A percentile compares a stretch with the other conserved stretches of the same genome.
These are phyloP conservation scores for Morpho helenor DNA, from an alignment of 2,888 invertebrate genomes.

Conservation along the genomic window DNA sequence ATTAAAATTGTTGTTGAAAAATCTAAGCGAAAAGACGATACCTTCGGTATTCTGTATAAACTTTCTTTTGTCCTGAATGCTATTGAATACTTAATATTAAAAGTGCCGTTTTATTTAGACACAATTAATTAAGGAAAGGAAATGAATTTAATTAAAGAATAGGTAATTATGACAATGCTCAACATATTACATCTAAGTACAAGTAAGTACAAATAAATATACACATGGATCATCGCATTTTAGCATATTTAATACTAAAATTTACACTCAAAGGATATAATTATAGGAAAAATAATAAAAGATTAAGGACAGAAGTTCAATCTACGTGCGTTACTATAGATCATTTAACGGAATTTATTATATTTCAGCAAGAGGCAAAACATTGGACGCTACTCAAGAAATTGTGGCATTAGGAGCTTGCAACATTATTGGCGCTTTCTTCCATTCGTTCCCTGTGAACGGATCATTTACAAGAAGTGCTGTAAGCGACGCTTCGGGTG, in stretches of 20 bases:
- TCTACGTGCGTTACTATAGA: conserved; percentile 12
- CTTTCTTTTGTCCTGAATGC: not conserved
- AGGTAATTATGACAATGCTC: no score
- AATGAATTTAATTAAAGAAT: no score
- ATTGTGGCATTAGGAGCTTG: conserved; percentile 87
- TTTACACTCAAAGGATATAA: no score
- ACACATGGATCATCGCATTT: no score
- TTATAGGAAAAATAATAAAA: no score
- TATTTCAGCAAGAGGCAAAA: conserved; percentile 81
- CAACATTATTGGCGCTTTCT: conserved; percentile 86
- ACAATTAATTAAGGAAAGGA: no score
- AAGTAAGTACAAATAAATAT: no score
- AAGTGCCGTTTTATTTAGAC: no score
- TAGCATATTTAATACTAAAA: no score
- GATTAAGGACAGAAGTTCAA: not conserved
- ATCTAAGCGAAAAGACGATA: no score
- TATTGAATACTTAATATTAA: not conserved
- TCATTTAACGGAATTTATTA: conserved; percentile 41
- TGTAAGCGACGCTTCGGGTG: conserved; percentile 89
- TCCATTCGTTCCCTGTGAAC: conserved; percentile 87
- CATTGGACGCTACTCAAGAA: conserved; percentile 89
- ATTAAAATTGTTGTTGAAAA: not conserved
- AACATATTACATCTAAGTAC: no score
- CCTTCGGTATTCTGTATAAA: not conserved
- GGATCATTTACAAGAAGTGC: conserved; percentile 88